A percentile compares a stretch with the other conserved stretches of the same genome.
Evolutionary conservation across 2,797 vertebrate genomes (phyloP).

Genomic region (Urocyon cinereoargenteus): DNA sequence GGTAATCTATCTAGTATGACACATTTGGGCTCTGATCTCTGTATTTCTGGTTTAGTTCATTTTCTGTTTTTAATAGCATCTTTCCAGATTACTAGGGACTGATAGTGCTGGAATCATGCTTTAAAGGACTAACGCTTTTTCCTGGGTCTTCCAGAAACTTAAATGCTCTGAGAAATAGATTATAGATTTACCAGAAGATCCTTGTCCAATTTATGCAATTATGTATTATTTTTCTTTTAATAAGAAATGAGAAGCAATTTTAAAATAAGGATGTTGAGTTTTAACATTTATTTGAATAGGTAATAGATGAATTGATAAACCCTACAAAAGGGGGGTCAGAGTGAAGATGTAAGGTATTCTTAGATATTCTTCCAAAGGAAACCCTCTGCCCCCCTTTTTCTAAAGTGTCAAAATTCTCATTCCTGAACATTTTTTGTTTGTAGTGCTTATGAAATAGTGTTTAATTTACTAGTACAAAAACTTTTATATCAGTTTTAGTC

Average conservation of each 20-base stretch:
- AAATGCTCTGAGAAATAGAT: not conserved
- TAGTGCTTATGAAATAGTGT: not conserved
- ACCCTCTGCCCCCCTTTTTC: not conserved
- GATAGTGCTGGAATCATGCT: not conserved
- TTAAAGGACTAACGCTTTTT: not conserved
- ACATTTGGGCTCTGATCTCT: not conserved
- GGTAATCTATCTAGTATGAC: not conserved
- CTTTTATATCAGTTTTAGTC: not conserved
- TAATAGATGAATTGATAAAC: not conserved
- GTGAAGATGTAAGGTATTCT: not conserved
- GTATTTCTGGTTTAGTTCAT: not conserved
- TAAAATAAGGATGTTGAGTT: not conserved
- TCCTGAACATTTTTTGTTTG: not conserved
- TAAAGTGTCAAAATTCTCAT: not conserved
- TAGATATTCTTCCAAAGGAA: not conserved
- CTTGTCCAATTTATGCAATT: not conserved
- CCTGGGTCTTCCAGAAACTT: not conserved
- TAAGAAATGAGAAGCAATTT: not conserved
- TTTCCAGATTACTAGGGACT: not conserved
- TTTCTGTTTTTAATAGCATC: not conserved
- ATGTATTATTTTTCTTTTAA: not conserved
- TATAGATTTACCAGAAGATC: not conserved
- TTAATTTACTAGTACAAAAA: not conserved
- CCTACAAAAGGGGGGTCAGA: not conserved
- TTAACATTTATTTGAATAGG: not conserved